Evolutionary conservation across 2,888 invertebrate species (phyloP), one percentile per base, ranked within the genome.

Genomic region (Zhuqinia jingwanae): DNA sequence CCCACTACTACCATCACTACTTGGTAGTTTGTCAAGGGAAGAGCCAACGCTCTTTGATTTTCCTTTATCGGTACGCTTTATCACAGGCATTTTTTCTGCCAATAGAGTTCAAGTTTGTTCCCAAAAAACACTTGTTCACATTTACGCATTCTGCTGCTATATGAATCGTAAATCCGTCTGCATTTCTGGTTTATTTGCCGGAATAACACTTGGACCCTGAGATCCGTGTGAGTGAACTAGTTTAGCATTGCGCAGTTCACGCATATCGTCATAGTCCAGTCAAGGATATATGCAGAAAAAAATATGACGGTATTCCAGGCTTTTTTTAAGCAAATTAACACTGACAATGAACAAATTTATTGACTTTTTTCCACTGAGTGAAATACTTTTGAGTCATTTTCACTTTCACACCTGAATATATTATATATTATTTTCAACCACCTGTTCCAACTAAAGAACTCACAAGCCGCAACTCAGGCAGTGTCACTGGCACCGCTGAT

Each of bases 311-410:
- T n/a, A n/a, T n/a, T n/a, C n/a, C n/a, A n/a, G n/a, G n/a, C n/a
- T n/a, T n/a, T n/a, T n/a, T n/a, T n/a, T 22, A 17, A 2, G 10
- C 5, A 45, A 47, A 36, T 25, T 50, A 53, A 15, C 84, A 76
- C 84, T 85, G 73, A 73, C 85, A 85, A 85, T 85, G 85, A 80
- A 75, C n/a, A 73, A 79, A 60, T 85, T 73, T 79, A 80, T 85
- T 85, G 85, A 73, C 60, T 47, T 45, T 36, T 58, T 30, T 45
- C 42, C n/a, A 68, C 36, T 11, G 17, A 13, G n/a, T 36, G 17
- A 50, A 30, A 27, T 30, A 42, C 56, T n/a, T n/a, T n/a, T n/a
- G n/a, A n/a, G n/a, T n/a, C n/a, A 8, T 42, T 25, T 65, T 63
- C 83, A 84, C 53, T 30, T 56, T 84, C 63, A 50, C 68, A 77